Evolutionary conservation across 2,113 vertebrate genomes (phyloP).

Genomic region (Perca fluviatilis): DNA sequence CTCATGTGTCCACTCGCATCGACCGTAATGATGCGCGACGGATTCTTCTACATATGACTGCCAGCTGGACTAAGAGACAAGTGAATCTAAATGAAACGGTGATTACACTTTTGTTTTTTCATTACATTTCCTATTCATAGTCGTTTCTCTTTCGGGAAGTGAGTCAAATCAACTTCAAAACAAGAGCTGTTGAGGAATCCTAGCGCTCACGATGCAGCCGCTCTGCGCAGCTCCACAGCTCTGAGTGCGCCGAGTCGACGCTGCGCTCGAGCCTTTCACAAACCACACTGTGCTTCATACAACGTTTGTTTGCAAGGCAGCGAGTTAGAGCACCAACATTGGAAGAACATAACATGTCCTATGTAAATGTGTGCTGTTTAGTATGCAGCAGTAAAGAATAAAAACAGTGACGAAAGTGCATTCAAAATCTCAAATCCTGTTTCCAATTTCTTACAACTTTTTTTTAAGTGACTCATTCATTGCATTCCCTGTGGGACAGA

Average conservation of each 20-base stretch:
- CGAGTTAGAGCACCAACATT: not conserved
- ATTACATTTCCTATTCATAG: not conserved
- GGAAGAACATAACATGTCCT: not conserved
- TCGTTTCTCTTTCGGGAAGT: slow-evolving; percentile 31
- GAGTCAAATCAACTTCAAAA: slow-evolving; percentile 53
- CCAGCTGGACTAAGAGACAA: not conserved
- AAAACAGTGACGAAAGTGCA: not conserved
- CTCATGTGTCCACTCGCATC: slow-evolving; percentile 37
- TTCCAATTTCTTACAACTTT: slow-evolving; percentile 29
- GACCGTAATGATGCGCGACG: not conserved
- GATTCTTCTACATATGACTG: not conserved
- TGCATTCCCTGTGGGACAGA: slow-evolving; percentile 7
- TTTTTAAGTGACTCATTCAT: slow-evolving; percentile 1
- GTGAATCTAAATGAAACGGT: not conserved
- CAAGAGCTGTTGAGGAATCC: slow-evolving; percentile 31
- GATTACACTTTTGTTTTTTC: not conserved
- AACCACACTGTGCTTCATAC: slow-evolving; percentile 35
- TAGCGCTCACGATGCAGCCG: slow-evolving; percentile 13
- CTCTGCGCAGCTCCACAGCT: slow-evolving; percentile 47
- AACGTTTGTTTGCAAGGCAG: slow-evolving; percentile 41
- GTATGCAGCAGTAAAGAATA: not conserved
- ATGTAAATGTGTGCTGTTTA: not conserved
- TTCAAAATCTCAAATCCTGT: slow-evolving; percentile 6
- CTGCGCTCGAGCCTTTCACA: slow-evolving; percentile 26
- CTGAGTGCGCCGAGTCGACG: slow-evolving; percentile 43